These are phyloP conservation scores for Varecia variegata DNA, from an alignment of 2,797 vertebrate genomes.

Conservation along the genomic window DNA sequence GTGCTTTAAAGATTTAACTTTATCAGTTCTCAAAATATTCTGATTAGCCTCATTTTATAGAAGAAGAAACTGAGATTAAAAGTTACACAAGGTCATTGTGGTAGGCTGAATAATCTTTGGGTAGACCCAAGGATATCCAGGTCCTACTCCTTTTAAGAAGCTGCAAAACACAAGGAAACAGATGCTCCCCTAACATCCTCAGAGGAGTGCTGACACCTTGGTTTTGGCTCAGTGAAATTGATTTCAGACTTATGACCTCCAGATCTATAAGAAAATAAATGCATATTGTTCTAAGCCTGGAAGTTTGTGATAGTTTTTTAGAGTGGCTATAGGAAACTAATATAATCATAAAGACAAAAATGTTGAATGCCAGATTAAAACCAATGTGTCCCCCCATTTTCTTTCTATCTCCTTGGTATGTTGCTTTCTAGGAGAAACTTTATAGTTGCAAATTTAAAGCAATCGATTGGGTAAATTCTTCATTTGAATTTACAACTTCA, in stretches of 20 bases:
- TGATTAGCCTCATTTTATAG: not conserved
- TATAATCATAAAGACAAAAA: not conserved
- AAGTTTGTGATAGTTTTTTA: not conserved
- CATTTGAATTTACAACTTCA: not conserved
- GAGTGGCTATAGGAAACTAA: not conserved
- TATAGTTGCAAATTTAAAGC: not conserved
- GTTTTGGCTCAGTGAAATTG: not conserved
- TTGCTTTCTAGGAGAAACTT: not conserved
- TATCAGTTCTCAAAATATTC: not conserved
- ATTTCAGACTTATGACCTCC: not conserved
- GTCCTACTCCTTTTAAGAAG: not conserved
- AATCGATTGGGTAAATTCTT: not conserved
- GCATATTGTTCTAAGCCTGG: not conserved
- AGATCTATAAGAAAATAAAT: not conserved
- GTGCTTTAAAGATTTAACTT: not conserved
- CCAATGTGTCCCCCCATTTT: not conserved
- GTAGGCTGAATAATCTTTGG: not conserved
- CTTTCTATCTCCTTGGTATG: not conserved
- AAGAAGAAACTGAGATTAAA: not conserved
- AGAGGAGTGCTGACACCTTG: not conserved
- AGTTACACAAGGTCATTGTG: not conserved
- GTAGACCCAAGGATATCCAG: not conserved
- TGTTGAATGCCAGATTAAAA: not conserved
- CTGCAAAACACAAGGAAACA: not conserved
- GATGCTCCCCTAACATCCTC: not conserved